Conservation (phyloP, 2,797 vertebrate genomes). For the Coluber constrictor region DNA sequence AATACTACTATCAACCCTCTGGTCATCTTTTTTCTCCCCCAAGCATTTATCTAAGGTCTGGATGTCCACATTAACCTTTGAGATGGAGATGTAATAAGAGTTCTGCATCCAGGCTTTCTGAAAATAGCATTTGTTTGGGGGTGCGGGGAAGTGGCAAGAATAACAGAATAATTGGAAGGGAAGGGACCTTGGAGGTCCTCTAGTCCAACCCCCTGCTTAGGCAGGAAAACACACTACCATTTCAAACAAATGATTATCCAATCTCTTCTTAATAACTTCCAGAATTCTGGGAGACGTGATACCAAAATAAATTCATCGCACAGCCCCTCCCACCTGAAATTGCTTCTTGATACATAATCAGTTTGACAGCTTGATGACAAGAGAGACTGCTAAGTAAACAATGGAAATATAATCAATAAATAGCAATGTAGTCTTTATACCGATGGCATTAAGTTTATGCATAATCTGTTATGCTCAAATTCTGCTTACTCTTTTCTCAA, state of each 20-base stretch:
- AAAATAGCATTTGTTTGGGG: not conserved
- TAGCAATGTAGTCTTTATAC: constrained; percentile 35
- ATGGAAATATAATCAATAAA: constrained; percentile 35
- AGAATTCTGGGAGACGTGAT: not conserved
- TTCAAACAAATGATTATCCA: too few relatives aligned
- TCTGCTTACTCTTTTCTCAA: too few relatives aligned
- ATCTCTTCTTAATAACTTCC: too few relatives aligned
- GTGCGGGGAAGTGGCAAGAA: not conserved
- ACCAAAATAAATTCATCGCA: not conserved
- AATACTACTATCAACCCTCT: constrained; percentile 56
- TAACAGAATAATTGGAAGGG: not conserved
- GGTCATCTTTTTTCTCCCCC: not conserved
- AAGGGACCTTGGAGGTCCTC: not conserved
- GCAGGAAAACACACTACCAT: not conserved
- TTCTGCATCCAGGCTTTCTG: not conserved
- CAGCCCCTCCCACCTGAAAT: not conserved
- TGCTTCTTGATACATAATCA: constrained; percentile 59
- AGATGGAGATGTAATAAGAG: constrained; percentile 37
- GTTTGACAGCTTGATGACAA: constrained; percentile 60
- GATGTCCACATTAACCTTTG: constrained; percentile 67
- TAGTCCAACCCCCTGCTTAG: not conserved
- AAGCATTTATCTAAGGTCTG: constrained; percentile 62
- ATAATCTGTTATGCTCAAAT: not conserved
- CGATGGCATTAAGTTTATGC: constrained; percentile 43
- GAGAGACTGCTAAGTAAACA: constrained; percentile 62